Evolutionary conservation across 2,888 invertebrate genomes (phyloP), one percentile per base, ranked within the genome.

Genomic region (Punctoribates punctum): DNA sequence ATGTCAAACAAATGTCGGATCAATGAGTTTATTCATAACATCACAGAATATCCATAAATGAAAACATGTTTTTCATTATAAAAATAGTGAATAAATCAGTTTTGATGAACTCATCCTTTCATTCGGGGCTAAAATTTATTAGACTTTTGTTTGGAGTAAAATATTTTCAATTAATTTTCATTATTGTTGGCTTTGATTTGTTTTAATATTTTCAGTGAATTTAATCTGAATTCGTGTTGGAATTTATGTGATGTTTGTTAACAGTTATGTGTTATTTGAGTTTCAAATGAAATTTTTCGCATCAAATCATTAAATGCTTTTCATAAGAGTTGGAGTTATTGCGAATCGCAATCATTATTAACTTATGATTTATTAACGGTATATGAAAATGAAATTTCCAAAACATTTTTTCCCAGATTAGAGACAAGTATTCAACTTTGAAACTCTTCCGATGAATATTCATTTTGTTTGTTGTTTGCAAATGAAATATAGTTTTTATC

Each of bases 1-100:
- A 60, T 23, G 60, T 27, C 60, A 60, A 60, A 60, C 60, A 60
- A 60, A 60, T 60, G 2, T 60, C 29, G 60, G 15, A 29, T 60
- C 60, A 60, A 60, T 60, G 60, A 60, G 13, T 60, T 60, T 13
- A 54, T 25, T 5, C 25, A 57, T 25, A 51, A 51, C 20, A 5
- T 42, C 42, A 42, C 13, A 42, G 42, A 13, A 42, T 42, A 42
- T 8, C 42, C 13, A 9, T 9, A 42, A 42, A 8, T 42, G 13
- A 42, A 42, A 42, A 42, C 42, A 42, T 42, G 42, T 42, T 42
- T 34, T 42, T 13, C 42, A 42, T 13, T 42, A 42, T 42, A 13
- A 42, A 42, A 42, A 42, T 42, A 42, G 11, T 13, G 42, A 42
- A 42, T 42, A 42, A 42, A 42, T 42, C 42, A 42, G 11, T 42